phyloP scores from a whole-genome alignment of 2,113 vertebrate genomes.

The Amblyopsis rosae region DNA sequence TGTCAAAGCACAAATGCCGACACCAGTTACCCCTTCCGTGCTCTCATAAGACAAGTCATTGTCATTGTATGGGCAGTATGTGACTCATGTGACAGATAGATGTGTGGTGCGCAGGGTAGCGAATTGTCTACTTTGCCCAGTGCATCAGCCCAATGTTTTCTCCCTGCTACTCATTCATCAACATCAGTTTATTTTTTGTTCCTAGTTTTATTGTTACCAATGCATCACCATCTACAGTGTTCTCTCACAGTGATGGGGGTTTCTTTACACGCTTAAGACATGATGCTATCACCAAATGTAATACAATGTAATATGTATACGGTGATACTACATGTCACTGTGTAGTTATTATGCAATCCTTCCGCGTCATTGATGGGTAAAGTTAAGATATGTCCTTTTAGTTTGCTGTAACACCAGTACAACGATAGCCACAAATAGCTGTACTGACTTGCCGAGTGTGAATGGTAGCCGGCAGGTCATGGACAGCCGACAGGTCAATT shows the following conservation, averaged over 20 bases:
- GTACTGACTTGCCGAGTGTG: not conserved
- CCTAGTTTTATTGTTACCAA: conserved; percentile 9
- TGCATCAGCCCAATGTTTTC: conserved; percentile 19
- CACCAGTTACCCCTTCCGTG: no score
- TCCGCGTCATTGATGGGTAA: no score
- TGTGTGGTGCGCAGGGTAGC: not conserved
- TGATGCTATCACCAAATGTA: not conserved
- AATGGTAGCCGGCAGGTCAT: not conserved
- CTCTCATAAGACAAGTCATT: no score
- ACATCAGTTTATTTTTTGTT: conserved; percentile 10
- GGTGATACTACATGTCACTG: not conserved
- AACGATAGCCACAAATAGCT: not conserved
- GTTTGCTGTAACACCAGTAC: not conserved
- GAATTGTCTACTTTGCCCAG: conserved; percentile 3
- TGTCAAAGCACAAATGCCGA: not conserved
- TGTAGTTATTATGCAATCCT: not conserved
- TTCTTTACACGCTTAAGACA: not conserved
- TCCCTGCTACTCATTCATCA: conserved; percentile 20
- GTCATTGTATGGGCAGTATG: not conserved
- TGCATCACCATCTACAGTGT: not conserved
- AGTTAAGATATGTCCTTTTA: no score
- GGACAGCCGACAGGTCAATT: conserved; percentile 3
- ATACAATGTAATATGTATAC: no score
- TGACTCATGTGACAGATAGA: not conserved
- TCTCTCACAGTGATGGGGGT: not conserved